Base-by-base conservation (phyloP, 2,888 invertebrate species). In the Bellardia pandia region DNA sequence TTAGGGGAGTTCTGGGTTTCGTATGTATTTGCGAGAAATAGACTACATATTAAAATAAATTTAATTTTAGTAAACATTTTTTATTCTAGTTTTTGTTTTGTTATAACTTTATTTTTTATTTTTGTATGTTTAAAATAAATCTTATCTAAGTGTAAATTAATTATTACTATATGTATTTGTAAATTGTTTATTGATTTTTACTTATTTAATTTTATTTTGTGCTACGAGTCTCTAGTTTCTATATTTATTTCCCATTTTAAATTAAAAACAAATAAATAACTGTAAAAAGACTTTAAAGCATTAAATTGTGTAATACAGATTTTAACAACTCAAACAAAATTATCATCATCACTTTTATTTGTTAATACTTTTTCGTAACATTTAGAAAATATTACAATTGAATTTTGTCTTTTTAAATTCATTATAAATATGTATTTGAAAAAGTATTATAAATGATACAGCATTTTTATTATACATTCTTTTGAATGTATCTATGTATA, bases 1-100 rank as follows among this genome's bases (percentile, higher is more conserved):
- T 40, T 37, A 64, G 62, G 40, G 37, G 62, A 40, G 16, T 33
- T 23, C 13, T 60, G 33, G 30, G 40, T 64, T 64, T 40, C 62
- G 37, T 51, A 71, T 53, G n/a, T 71, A 71, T 51, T 14, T 71
- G 51, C 30, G 51, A 33, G 69, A 69, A n/a, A 51, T 14, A 69
- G 68, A 69, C 51, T 69, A n/a, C n/a, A n/a, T n/a, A 51, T 69
- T 33, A 33, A 51, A 53, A 71, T 71, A 33, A 71, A 48, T 51
- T 69, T 51, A 71, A n/a, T 51, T 71, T 71, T 37, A 40, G 48
- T 4, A 51, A n/a, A 64, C 40, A 1, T 45, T 58, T 45, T 42
- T 5, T 66, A 13, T 66, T 23, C 7, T 45, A 66, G 11, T 42
- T 23, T 66, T 42, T 66, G 7, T 66, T 16, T 45, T 64, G 40